A percentile compares a stretch with the other conserved stretches of the same genome.
phyloP scores from a whole-genome alignment of 2,888 invertebrate species.

The Rhagonycha fulva region DNA sequence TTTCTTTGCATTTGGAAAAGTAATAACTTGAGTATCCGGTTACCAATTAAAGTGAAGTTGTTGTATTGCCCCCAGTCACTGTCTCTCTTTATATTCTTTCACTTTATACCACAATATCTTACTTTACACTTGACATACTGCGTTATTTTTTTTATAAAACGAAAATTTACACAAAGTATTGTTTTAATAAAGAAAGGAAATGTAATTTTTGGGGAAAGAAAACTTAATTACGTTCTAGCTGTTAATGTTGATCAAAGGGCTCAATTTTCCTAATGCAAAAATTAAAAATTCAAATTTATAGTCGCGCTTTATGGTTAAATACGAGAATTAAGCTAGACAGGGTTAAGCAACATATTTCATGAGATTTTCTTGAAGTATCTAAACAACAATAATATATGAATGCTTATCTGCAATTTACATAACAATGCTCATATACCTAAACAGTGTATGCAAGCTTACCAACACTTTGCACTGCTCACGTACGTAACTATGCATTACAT shows the following conservation, averaged over 20 bases:
- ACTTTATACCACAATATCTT: not conserved
- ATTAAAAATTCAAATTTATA: not conserved
- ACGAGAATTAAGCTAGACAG: not conserved
- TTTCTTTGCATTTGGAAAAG: not conserved
- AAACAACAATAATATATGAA: not conserved
- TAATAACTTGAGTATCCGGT: not conserved
- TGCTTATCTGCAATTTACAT: not conserved
- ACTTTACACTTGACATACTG: conserved; percentile 1
- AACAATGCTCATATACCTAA: not conserved
- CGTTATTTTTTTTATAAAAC: not conserved
- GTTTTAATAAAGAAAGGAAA: not conserved
- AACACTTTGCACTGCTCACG: not conserved
- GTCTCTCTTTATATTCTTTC: not conserved
- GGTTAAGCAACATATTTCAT: not conserved
- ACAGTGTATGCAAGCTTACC: not conserved
- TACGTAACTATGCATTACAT: not conserved
- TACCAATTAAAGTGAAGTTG: conserved; percentile 3
- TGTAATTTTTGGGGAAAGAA: no score
- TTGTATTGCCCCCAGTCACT: not conserved
- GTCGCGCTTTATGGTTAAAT: not conserved
- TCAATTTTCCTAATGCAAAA: not conserved
- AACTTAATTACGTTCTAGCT: not conserved
- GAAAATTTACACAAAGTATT: not conserved
- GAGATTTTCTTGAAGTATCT: not conserved
- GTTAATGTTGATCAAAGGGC: not conserved